A percentile compares a stretch with the other conserved stretches of the same genome.
These are phyloP conservation scores for Otus sunia DNA, from an alignment of 2,113 vertebrate genomes.

Conservation along the genomic window DNA sequence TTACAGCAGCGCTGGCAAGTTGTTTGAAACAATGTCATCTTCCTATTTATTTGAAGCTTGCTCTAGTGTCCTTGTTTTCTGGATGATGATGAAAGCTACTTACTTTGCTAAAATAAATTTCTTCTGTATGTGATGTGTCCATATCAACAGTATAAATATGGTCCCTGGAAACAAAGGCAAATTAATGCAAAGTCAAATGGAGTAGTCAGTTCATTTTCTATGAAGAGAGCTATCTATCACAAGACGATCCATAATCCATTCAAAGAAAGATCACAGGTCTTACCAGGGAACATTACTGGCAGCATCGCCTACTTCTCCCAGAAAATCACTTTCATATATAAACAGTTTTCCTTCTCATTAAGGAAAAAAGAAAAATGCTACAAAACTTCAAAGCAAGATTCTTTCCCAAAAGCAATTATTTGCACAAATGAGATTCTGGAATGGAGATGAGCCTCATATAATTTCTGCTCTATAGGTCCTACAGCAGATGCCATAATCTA, in stretches of 20 bases:
- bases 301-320: neutral
- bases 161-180: constrained; percentile 84
- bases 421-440: neutral
- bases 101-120: constrained; percentile 99
- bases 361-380: neutral
- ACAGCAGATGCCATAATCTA: neutral
- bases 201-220: constrained; percentile 4
- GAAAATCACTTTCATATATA: neutral
- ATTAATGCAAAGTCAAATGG: constrained; percentile 43
- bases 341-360: neutral
- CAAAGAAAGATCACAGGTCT: neutral
- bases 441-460: neutral
- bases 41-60: neutral
- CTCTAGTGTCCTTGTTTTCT: constrained; percentile 19
- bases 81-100: constrained; percentile 72
- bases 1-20: neutral
- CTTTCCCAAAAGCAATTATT: neutral
- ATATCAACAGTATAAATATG: constrained; percentile 99
- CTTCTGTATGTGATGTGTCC: constrained; percentile 87
- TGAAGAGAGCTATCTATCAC: neutral
- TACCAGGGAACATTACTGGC: neutral
- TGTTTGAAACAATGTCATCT: neutral
- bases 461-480: neutral
- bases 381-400: neutral
- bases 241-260: neutral